These are phyloP conservation scores for Drosophila saltans DNA, from an alignment of 1,140 invertebrate genomes.

Conservation along the genomic window DNA sequence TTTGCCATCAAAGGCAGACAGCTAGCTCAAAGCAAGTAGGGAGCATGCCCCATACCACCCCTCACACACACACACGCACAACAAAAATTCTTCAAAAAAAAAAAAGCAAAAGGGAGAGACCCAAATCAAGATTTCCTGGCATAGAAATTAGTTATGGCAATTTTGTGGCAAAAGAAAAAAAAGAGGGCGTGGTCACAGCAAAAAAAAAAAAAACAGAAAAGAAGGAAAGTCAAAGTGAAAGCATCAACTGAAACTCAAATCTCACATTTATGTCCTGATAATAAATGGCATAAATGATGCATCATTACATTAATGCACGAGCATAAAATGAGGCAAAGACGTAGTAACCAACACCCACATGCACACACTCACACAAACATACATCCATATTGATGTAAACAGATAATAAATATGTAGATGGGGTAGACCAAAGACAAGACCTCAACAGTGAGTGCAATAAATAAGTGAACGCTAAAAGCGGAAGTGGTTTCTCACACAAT, in stretches of 20 bases:
- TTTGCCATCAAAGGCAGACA: slow-evolving; percentile 59
- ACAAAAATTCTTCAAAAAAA: slow-evolving; percentile 4
- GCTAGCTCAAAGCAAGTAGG: slow-evolving; percentile 26
- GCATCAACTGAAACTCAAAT: slow-evolving; percentile 45
- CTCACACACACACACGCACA: not conserved
- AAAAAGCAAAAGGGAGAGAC: not conserved
- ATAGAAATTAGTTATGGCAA: slow-evolving; percentile 10
- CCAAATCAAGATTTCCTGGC: slow-evolving; percentile 9
- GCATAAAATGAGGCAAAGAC: slow-evolving; percentile 54
- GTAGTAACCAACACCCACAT: slow-evolving; percentile 15
- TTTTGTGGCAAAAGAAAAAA: slow-evolving; percentile 3
- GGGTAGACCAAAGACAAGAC: slow-evolving; percentile 29
- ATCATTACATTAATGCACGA: slow-evolving; percentile 76
- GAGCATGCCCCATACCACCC: not conserved
- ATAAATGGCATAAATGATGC: slow-evolving; percentile 81
- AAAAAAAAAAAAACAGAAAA: slow-evolving; percentile 2
- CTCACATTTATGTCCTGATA: slow-evolving; percentile 72
- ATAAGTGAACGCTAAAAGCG: slow-evolving; percentile 22
- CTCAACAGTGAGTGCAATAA: slow-evolving; percentile 29
- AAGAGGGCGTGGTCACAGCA: slow-evolving; percentile 21
- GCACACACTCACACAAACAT: slow-evolving; percentile 33
- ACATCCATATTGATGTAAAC: slow-evolving; percentile 32
- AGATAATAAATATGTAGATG: slow-evolving; percentile 64
- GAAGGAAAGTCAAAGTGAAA: not conserved
- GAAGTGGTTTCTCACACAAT: slow-evolving; percentile 28